Base-by-base conservation (phyloP, 2,797 vertebrate genomes). In the Peromyscus nudipes region DNA sequence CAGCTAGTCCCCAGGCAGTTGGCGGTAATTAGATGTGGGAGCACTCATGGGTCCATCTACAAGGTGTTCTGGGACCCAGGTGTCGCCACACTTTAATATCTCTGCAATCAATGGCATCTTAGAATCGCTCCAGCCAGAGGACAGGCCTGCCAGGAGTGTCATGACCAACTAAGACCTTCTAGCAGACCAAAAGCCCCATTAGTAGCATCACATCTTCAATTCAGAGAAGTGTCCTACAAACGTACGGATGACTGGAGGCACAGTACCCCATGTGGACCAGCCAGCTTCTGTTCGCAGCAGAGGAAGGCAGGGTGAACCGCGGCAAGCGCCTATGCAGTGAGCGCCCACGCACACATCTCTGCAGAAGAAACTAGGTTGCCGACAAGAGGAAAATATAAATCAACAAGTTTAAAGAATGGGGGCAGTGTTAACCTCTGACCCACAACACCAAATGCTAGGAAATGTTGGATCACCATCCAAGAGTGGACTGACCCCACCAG, bases 101-200 rank as follows among this genome's bases (percentile, higher is more conserved):
- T 92, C 64, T 86, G 62, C 94, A 73, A 81, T 89, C 93, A 76
- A 43, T 1, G n/a, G 90, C 37, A 92, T 92, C 76, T 84, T 86
- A 49, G 6, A 82, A 55, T 25, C 13, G 37, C 62, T 92, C 85
- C 67, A 91, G n/a, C 73, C 94, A 91, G 79, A 17, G 29, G 9
- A 75, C 37, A 80, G n/a, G 40, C 65, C 80, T 82, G 71, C 96
- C n/a, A 46, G 57, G 3, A 91, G 19, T n/a, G 21, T 71, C 62
- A 90, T 87, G 96, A 75, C 31, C 27, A 90, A 79, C 71, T 10
- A 27, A 94, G 79, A 89, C 43, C 49, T 84, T 83, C 21, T 31
- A 77, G 62, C 85, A 87, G 64, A 57, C 25, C 86, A 87, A 80
- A 94, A 55, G n/a, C 31, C 8, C 80, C 14, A 57, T 37, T 43